Evolutionary conservation across 2,888 invertebrate species (phyloP).

Genomic region (Lymantria monacha): DNA sequence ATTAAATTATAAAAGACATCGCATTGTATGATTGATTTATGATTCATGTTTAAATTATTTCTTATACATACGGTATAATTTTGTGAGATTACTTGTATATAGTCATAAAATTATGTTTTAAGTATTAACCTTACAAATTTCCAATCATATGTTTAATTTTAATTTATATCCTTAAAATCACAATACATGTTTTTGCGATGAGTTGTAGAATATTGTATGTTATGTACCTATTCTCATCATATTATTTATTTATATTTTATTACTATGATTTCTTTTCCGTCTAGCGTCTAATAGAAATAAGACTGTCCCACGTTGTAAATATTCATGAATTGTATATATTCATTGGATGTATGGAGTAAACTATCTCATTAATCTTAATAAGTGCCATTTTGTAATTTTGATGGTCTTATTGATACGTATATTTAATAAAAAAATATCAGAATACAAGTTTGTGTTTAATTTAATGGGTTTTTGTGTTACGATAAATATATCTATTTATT

Average conservation of each 20-base stretch:
- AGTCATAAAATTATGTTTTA: not conserved
- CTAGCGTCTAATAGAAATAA: conserved; percentile 32
- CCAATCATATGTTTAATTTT: no score
- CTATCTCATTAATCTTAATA: conserved; percentile 15
- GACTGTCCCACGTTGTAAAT: conserved; percentile 22
- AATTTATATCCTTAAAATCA: no score
- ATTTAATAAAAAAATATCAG: conserved; percentile 24
- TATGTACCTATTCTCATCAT: not conserved
- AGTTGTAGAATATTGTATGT: not conserved
- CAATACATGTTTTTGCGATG: not conserved
- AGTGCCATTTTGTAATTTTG: conserved; percentile 18
- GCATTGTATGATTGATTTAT: not conserved
- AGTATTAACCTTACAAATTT: not conserved
- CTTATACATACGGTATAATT: not conserved
- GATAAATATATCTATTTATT: no score
- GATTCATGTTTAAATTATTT: not conserved
- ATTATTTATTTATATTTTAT: not conserved
- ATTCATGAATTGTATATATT: conserved; percentile 12
- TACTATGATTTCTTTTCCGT: conserved; percentile 9
- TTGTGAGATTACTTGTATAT: not conserved
- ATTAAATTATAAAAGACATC: conserved; percentile 20
- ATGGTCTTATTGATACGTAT: conserved; percentile 19
- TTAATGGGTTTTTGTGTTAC: not conserved
- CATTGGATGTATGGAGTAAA: conserved; percentile 23
- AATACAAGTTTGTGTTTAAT: conserved; percentile 15